phyloP scores from a whole-genome alignment of 2,113 vertebrate genomes.

The Oophaga pumilio region DNA sequence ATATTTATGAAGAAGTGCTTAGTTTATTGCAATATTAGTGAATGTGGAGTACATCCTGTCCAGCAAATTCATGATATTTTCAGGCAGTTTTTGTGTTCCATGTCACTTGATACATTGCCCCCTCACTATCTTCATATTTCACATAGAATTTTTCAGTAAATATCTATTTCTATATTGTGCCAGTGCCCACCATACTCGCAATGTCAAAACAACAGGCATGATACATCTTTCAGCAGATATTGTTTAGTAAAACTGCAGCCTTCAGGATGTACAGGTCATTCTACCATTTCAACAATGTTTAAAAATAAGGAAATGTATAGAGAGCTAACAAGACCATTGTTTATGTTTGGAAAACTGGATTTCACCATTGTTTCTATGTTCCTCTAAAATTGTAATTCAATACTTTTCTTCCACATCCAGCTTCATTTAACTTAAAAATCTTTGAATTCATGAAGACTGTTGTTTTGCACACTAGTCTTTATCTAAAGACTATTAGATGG shows the following conservation, averaged over 20 bases:
- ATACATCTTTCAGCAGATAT: constrained; percentile 29
- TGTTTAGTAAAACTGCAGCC: constrained; percentile 25
- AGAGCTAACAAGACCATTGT: constrained; percentile 25
- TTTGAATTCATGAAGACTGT: too few species aligned
- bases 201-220: constrained; percentile 26
- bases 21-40: not conserved
- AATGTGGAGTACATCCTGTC: not conserved
- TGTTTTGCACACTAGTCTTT: too few species aligned
- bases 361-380: constrained; percentile 1
- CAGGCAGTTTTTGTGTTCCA: not conserved
- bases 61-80: not conserved
- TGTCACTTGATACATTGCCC: not conserved
- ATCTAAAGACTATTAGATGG: too few species aligned
- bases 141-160: not conserved
- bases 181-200: not conserved
- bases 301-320: constrained; percentile 29
- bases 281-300: constrained; percentile 37
- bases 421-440: not conserved
- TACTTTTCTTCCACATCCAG: not conserved
- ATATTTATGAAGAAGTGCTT: not conserved
- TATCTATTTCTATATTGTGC: not conserved
- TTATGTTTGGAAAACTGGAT: constrained; percentile 9
- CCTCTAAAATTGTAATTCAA: constrained; percentile 4
- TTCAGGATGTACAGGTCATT: constrained; percentile 27
- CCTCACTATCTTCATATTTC: not conserved